A percentile compares a stretch with the other conserved stretches of the same genome.
Conservation (phyloP, 2,888 invertebrate species). For the Caenorhabditis imperialis region DNA sequence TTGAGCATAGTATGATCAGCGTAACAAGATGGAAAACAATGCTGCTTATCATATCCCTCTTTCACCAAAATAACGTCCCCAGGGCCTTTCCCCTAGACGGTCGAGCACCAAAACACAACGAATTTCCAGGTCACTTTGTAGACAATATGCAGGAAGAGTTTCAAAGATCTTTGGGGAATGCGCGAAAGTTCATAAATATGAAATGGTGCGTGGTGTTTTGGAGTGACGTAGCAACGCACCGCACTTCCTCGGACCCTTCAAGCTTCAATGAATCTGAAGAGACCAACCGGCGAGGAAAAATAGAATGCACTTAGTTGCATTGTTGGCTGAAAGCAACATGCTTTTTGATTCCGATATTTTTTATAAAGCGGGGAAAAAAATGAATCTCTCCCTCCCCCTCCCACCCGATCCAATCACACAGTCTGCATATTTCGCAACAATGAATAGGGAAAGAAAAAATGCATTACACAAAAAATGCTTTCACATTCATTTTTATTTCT, state of each 20-base stretch:
- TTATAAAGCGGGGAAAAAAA: no score
- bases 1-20: no score
- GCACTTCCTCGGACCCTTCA: conserved; percentile 25
- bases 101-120: no score
- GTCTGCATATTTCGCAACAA: conserved; percentile 3
- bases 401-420: background rate
- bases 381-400: background rate
- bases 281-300: conserved; percentile 8
- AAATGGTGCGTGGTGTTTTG: conserved; percentile 16
- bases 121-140: no score
- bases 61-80: no score
- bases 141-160: no score
- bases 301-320: conserved; percentile 8
- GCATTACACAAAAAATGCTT: conserved; percentile 8
- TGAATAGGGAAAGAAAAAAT: background rate
- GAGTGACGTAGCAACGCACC: conserved; percentile 37
- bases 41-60: no score
- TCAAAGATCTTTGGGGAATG: background rate
- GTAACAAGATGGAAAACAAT: no score
- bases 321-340: background rate
- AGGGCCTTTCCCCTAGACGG: no score
- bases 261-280: conserved; percentile 31
- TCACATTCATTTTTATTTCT: conserved; percentile 5
- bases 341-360: conserved; percentile 10
- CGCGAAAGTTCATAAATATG: conserved; percentile 25